Percentiles rank a stretch among this genome's conserved stretches.
phyloP scores from a whole-genome alignment of 2,113 vertebrate species.

The Mionectes macconnelli region DNA sequence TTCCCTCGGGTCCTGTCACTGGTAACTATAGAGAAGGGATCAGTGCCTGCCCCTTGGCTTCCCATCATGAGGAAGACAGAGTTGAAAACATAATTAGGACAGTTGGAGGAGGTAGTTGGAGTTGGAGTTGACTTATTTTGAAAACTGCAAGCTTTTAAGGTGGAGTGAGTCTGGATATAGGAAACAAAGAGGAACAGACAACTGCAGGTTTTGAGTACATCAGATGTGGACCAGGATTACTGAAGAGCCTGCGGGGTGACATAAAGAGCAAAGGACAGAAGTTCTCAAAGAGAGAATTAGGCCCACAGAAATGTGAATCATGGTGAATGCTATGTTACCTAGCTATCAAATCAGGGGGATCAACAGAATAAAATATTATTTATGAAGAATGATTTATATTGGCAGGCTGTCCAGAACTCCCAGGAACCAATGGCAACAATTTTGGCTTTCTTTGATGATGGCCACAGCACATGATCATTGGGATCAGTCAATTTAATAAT shows the following conservation, averaged over 20 bases:
- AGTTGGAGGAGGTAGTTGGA: neutral
- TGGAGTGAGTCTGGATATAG: neutral
- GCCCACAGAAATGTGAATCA: neutral
- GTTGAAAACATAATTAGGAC: neutral
- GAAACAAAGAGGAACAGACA: neutral
- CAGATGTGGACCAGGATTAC: neutral
- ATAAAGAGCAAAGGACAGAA: neutral
- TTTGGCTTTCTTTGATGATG: neutral
- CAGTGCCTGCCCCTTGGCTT: neutral
- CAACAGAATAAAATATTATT: neutral
- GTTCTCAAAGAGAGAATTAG: neutral
- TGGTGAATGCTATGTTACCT: neutral
- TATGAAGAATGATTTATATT: neutral
- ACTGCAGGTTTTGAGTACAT: neutral
- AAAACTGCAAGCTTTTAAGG: neutral
- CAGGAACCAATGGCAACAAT: neutral
- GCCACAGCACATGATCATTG: accelerated
- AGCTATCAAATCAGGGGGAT: neutral
- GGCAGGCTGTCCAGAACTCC: neutral
- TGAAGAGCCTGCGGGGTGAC: neutral
- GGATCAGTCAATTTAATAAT: neutral
- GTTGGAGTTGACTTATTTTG: neutral
- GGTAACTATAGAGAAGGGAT: neutral
- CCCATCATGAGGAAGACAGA: neutral
- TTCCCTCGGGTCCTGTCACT: neutral